phyloP scores from a whole-genome alignment of 2,113 vertebrate species.

The Sterna hirundo region DNA sequence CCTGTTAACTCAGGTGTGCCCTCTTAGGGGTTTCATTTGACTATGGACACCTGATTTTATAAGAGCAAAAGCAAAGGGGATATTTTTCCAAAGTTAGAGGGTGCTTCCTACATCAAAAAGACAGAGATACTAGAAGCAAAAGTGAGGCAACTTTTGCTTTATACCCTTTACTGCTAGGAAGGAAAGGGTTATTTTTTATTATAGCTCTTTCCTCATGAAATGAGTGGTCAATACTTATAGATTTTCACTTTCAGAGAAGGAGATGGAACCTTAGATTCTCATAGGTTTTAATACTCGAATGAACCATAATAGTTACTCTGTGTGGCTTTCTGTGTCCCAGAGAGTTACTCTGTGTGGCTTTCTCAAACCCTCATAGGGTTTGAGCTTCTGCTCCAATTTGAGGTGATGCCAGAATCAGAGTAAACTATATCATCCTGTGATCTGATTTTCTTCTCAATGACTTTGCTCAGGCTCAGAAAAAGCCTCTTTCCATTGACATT shows the following conservation, averaged over 20 bases:
- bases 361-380: background rate
- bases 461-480: background rate
- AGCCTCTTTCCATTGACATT: background rate
- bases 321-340: background rate
- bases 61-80: background rate
- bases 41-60: background rate
- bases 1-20: background rate
- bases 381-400: background rate
- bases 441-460: background rate
- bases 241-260: background rate
- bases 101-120: background rate
- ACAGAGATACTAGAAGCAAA: background rate
- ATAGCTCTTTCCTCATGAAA: background rate
- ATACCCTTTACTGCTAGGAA: background rate
- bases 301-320: background rate
- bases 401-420: background rate
- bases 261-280: background rate
- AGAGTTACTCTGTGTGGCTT: background rate
- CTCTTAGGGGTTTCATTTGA: background rate
- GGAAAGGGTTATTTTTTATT: background rate
- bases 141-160: background rate
- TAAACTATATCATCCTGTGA: background rate
- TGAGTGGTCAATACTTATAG: background rate
- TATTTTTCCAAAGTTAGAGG: background rate
- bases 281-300: background rate